These are phyloP conservation scores for Nesogale talazaci DNA, from an alignment of 2,113 vertebrate genomes.

Conservation along the genomic window DNA sequence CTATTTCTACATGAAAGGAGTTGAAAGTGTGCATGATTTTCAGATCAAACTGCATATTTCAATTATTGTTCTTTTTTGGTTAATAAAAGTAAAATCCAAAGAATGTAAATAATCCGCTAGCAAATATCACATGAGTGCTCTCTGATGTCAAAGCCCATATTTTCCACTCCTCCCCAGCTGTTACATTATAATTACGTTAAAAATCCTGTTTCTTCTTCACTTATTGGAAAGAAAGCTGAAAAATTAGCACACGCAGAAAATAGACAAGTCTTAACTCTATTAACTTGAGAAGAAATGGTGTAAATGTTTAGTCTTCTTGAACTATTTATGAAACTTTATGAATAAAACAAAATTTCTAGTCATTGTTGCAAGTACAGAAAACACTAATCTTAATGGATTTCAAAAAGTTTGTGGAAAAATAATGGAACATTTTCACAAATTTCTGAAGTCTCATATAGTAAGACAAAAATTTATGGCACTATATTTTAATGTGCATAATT, in stretches of 20 bases:
- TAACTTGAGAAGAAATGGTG: not conserved
- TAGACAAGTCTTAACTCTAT: not conserved
- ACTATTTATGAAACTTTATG: not conserved
- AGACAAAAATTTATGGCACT: too few species aligned
- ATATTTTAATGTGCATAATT: too few species aligned
- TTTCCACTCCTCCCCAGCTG: too few species aligned
- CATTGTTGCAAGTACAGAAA: not conserved
- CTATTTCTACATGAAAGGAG: not conserved
- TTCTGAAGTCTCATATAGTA: too few species aligned
- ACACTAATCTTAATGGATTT: not conserved
- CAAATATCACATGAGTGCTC: not conserved
- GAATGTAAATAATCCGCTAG: not conserved
- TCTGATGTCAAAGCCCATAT: too few species aligned
- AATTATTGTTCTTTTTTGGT: not conserved
- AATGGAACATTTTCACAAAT: too few species aligned
- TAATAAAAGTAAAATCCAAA: not conserved
- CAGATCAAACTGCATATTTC: slow-evolving; percentile 57
- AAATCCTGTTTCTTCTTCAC: not conserved
- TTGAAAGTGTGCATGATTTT: slow-evolving; percentile 41
- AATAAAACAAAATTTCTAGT: too few species aligned
- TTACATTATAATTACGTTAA: too few species aligned
- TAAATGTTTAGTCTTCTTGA: not conserved
- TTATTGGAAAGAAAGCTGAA: not conserved
- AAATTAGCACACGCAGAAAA: not conserved
- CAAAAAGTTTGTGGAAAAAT: too few species aligned